Conservation (phyloP, 2,797 vertebrate genomes). For the Basileuterus tristriatus region DNA sequence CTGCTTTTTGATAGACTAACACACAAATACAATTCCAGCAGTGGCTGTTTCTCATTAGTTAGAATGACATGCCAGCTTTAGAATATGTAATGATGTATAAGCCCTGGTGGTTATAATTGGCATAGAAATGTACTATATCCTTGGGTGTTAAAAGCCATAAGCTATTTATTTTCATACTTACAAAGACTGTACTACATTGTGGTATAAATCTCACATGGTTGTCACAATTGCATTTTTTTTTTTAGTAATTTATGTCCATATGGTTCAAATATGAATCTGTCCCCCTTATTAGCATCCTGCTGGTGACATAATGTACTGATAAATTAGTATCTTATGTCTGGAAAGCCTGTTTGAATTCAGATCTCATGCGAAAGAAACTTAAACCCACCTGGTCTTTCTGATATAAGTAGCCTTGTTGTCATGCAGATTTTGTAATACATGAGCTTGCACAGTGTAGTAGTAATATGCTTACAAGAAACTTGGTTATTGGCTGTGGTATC, state of each 20-base stretch:
- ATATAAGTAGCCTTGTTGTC: neutral
- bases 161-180: slow-evolving; percentile 49
- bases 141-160: slow-evolving; percentile 48
- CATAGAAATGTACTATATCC: slow-evolving; percentile 23
- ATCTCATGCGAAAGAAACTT: neutral
- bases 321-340: slow-evolving; percentile 1
- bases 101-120: slow-evolving; percentile 11
- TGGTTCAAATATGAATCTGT: slow-evolving; percentile 7
- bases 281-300: neutral
- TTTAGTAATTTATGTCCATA: neutral
- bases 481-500: neutral
- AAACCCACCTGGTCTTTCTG: neutral
- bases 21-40: neutral
- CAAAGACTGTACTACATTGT: neutral
- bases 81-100: slow-evolving; percentile 22
- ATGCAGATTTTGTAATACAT: neutral
- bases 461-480: neutral
- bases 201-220: neutral
- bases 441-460: neutral
- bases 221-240: neutral
- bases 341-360: neutral
- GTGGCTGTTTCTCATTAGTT: slow-evolving; percentile 26
- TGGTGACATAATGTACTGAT: slow-evolving; percentile 1
- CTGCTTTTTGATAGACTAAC: neutral
- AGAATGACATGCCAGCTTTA: neutral